Base-by-base conservation (phyloP, 1,140 invertebrate genomes). In the Neodiprion pinetum region DNA sequence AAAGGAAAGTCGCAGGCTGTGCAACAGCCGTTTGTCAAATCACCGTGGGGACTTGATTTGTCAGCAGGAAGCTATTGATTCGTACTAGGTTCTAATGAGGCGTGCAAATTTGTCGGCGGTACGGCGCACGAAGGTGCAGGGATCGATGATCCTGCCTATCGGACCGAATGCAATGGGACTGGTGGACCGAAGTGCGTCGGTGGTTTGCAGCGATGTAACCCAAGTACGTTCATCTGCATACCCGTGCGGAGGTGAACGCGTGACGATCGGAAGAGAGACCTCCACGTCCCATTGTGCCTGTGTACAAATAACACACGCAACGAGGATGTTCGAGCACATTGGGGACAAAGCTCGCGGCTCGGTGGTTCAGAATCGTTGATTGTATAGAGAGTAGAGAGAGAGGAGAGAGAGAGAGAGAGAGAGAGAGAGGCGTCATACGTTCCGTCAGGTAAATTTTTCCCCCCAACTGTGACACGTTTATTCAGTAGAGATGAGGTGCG, bases 11-110 rank as follows among this genome's bases (percentile, higher is more conserved):
- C 53, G n/a, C 7, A n/a, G 3, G n/a, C 53, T 3, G 11, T 12
- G 53, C 9, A 61, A 17, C 53, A 53, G 50, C 50, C 10, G 67
- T 69, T 69, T 17, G 40, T 69, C 67, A 69, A 74, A 40, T 67
- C 68, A 47, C 50, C 67, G 17, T 17, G 9, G 66, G 75, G 80
- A 61, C 53, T 40, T 61, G 53, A 84, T 82, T 83, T 81, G 81
- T 83, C 80, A 82, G 76, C 78, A 77, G 75, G 77, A 72, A 78
- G 78, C 79, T 82, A 85, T 85, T 78, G 82, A 84, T 84, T 83
- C 72, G 74, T 50, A 40, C 28, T 40, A 40, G 28, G 28, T 65
- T 78, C 78, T 84, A 83, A 85, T 83, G 83, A 84, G 82, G 80
- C 80, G 79, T 77, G 76, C 77, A 72, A 68, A 72, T 70, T 72